phyloP scores from a whole-genome alignment of 1,140 invertebrate genomes.

The Ooceraea biroi region DNA sequence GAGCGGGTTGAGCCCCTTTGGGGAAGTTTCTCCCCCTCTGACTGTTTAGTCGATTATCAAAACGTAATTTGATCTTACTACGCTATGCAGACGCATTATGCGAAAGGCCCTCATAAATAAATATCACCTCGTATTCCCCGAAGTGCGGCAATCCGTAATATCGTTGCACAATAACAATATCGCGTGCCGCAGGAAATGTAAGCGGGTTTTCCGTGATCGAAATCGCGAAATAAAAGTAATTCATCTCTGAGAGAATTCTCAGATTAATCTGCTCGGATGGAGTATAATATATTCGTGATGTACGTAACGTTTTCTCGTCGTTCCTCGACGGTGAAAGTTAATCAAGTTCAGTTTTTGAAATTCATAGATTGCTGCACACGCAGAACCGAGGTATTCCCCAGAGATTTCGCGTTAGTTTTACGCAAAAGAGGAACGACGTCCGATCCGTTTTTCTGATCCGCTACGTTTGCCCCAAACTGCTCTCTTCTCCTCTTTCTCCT shows the following conservation, averaged over 20 bases:
- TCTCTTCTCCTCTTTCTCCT: slow-evolving; percentile 30
- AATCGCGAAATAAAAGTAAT: background rate
- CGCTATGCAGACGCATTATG: background rate
- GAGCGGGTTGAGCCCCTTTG: background rate
- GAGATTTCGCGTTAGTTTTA: slow-evolving; percentile 7
- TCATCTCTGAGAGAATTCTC: background rate
- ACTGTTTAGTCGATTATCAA: background rate
- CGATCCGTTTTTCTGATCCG: slow-evolving; percentile 27
- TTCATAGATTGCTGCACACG: background rate
- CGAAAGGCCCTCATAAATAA: background rate
- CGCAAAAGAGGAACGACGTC: background rate
- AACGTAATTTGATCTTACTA: background rate
- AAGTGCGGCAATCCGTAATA: no score
- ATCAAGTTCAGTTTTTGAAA: background rate
- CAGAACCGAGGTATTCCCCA: background rate
- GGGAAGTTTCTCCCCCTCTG: background rate
- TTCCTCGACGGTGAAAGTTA: background rate
- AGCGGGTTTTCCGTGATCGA: no score
- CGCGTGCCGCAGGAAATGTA: no score
- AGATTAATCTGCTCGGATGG: no score
- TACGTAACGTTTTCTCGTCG: no score
- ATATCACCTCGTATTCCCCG: no score
- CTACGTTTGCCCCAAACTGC: slow-evolving; percentile 32
- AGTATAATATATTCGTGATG: no score
- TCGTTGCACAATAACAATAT: no score